A percentile compares a stretch with the other conserved stretches of the same genome.
Conservation (phyloP, 2,113 vertebrate species). For the Ailuropoda melanoleuca region DNA sequence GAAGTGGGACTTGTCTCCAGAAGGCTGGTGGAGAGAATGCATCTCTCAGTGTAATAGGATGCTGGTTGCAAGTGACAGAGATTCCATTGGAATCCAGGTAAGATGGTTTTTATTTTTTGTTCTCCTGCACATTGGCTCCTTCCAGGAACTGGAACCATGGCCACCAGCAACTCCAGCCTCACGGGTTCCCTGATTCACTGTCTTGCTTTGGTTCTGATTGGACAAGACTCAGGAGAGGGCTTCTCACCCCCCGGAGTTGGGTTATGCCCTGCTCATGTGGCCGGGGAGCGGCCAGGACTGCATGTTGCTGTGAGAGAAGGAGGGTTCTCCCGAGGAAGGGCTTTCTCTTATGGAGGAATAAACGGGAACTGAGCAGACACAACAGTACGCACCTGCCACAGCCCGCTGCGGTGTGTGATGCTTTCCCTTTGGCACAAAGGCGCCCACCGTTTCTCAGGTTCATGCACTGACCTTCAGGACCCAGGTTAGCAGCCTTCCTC, state of each 20-base stretch:
- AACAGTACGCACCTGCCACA: rapidly evolving
- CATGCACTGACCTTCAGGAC: neutral
- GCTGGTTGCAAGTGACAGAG: neutral
- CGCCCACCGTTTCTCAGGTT: neutral
- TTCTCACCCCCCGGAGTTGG: neutral
- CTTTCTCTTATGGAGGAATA: neutral
- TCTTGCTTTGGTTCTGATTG: neutral
- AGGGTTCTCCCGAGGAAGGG: neutral
- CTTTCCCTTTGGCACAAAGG: neutral
- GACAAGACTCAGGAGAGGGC: neutral
- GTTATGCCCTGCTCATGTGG: neutral
- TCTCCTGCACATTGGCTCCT: neutral
- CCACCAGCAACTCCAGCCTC: neutral
- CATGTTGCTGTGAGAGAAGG: neutral
- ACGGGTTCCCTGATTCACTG: neutral
- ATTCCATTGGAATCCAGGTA: neutral
- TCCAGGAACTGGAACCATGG: neutral
- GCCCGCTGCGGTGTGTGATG: rapidly evolving
- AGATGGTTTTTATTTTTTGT: neutral
- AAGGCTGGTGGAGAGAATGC: neutral
- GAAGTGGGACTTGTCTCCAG: neutral
- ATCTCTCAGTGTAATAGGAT: neutral
- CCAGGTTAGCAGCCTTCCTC: neutral
- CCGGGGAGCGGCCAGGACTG: neutral
- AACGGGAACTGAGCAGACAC: neutral